Evolutionary conservation across 1,140 invertebrate genomes (phyloP).

Genomic region (Bombus sylvicola): DNA sequence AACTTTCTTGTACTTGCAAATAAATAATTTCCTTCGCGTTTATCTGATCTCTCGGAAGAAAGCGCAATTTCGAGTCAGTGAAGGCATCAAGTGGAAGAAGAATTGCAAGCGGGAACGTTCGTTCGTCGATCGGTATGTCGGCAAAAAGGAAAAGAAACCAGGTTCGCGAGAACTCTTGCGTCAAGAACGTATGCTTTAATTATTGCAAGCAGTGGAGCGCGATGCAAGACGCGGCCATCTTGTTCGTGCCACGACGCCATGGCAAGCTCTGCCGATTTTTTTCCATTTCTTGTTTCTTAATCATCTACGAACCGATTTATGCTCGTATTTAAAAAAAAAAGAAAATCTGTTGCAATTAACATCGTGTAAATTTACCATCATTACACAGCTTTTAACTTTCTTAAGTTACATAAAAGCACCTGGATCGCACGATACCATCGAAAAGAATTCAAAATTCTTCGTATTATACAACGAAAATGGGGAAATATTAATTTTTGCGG

Average conservation of each 20-base stretch:
- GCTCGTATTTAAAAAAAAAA: not conserved
- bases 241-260: conserved; percentile 55
- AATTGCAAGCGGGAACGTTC: not conserved
- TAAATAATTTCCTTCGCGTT: not conserved
- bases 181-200: conserved; percentile 58
- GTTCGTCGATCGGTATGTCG: not conserved
- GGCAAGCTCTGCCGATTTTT: conserved; percentile 52
- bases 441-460: no score
- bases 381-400: not conserved
- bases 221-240: conserved; percentile 65
- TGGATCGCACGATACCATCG: not conserved
- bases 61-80: not conserved
- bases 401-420: not conserved
- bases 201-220: conserved; percentile 62
- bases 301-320: not conserved
- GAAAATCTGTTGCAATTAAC: not conserved
- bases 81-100: not conserved
- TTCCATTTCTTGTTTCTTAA: not conserved
- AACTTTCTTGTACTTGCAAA: not conserved
- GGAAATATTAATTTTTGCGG: not conserved
- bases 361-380: not conserved
- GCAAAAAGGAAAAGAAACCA: conserved; percentile 23
- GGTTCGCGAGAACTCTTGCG: conserved; percentile 30
- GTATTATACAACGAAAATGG: not conserved
- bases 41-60: not conserved